These are phyloP conservation scores for Nymphalis io DNA, from an alignment of 1,140 invertebrate genomes.

Conservation along the genomic window DNA sequence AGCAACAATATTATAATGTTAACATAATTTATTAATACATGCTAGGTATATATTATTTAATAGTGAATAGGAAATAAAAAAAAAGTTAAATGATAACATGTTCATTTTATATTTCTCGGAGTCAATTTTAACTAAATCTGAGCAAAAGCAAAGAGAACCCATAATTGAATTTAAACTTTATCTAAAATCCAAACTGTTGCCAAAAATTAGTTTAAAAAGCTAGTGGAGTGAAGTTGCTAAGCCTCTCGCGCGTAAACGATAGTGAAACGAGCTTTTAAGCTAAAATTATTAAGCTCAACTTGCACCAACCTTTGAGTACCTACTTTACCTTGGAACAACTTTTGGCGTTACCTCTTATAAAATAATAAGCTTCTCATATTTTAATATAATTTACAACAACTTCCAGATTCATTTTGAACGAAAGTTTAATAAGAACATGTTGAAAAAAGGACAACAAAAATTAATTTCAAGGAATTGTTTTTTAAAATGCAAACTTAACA, in stretches of 20 bases:
- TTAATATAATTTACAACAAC: conserved; percentile 11
- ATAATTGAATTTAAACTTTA: conserved; percentile 55
- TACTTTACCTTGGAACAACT: conserved; percentile 43
- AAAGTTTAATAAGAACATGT: not conserved
- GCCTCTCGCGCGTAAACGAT: conserved; percentile 69
- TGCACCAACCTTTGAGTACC: conserved; percentile 51
- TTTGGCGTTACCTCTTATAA: conserved; percentile 39
- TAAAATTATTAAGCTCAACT: conserved; percentile 76
- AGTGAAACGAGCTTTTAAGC: conserved; percentile 74
- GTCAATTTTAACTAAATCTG: not conserved
- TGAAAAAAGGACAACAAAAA: not conserved
- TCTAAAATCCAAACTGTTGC: conserved; percentile 53
- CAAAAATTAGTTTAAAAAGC: conserved; percentile 73
- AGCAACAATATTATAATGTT: not conserved
- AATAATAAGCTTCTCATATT: conserved; percentile 21
- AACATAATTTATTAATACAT: too few species aligned
- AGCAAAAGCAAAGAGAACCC: conserved; percentile 18
- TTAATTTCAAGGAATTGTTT: not conserved
- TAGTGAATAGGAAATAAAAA: too few species aligned
- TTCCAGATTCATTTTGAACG: not conserved
- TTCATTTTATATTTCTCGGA: not conserved
- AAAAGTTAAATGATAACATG: too few species aligned
- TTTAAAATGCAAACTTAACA: conserved; percentile 1
- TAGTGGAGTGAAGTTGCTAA: conserved; percentile 60
- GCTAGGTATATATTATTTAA: not conserved